Evolutionary conservation across 2,888 invertebrate species (phyloP).

Genomic region (Cryptophagus acutangulus): DNA sequence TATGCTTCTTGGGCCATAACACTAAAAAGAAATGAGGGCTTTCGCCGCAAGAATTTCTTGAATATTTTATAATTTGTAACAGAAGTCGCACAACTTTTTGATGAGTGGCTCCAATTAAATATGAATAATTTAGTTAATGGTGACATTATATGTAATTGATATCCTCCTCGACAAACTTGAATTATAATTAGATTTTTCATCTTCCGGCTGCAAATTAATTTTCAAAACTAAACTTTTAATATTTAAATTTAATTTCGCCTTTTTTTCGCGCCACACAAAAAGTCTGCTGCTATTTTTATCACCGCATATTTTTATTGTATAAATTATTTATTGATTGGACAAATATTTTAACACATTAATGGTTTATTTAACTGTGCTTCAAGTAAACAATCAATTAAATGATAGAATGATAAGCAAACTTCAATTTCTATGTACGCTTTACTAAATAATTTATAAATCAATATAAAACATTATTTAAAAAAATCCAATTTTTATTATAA

Average conservation of each 20-base stretch:
- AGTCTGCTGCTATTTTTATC: too few relatives aligned
- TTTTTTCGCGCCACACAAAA: too few relatives aligned
- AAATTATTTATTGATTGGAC: too few relatives aligned
- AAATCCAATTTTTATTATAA: too few relatives aligned
- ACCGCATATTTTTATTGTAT: too few relatives aligned
- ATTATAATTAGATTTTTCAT: slow-evolving; percentile 39
- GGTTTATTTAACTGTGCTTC: too few relatives aligned
- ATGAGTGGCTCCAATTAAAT: slow-evolving; percentile 48
- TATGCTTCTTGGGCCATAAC: slow-evolving; percentile 45
- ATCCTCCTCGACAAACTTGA: slow-evolving; percentile 39
- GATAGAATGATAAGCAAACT: too few relatives aligned
- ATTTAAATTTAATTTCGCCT: slow-evolving; percentile 23
- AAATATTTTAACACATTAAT: too few relatives aligned
- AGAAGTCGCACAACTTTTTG: slow-evolving; percentile 49
- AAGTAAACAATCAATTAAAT: too few relatives aligned
- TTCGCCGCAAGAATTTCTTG: slow-evolving; percentile 42
- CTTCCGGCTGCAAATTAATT: slow-evolving; percentile 27
- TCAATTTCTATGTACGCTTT: too few relatives aligned
- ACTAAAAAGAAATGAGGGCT: slow-evolving; percentile 47
- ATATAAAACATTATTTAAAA: too few relatives aligned
- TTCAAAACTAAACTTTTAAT: slow-evolving; percentile 24
- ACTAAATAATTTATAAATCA: too few relatives aligned
- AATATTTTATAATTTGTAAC: slow-evolving; percentile 49
- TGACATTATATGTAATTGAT: slow-evolving; percentile 48
- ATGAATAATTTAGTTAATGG: slow-evolving; percentile 49